Conservation (phyloP, 2,888 invertebrate species). For the Hipparchia semele region DNA sequence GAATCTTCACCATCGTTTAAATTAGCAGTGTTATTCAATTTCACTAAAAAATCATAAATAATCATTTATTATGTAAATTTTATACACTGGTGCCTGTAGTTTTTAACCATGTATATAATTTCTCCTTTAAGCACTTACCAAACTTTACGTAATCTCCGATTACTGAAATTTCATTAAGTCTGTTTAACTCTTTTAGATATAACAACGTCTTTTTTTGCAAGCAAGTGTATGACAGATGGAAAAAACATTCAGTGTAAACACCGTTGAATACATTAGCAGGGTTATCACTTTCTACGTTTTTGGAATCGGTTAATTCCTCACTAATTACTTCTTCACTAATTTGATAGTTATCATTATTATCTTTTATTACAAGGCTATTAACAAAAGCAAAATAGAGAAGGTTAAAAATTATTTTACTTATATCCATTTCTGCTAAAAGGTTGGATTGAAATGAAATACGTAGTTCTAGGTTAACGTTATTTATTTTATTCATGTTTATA, state of each 20-base stretch:
- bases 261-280: conserved; percentile 72
- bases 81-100: too few species aligned
- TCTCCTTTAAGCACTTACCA: conserved; percentile 58
- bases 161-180: conserved; percentile 79
- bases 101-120: not conserved
- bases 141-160: conserved; percentile 82
- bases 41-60: conserved; percentile 51
- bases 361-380: conserved; percentile 46
- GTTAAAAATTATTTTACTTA: conserved; percentile 48
- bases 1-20: conserved; percentile 40
- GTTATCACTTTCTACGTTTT: conserved; percentile 39
- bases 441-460: conserved; percentile 60
- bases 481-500: conserved; percentile 69
- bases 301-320: conserved; percentile 38
- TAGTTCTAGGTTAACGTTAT: conserved; percentile 54
- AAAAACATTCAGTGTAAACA: conserved; percentile 81
- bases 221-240: conserved; percentile 82
- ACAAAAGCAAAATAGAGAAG: conserved; percentile 44
- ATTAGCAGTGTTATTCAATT: conserved; percentile 52
- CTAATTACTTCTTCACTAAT: conserved; percentile 40
- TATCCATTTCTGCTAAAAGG: conserved; percentile 52
- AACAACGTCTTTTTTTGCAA: conserved; percentile 81
- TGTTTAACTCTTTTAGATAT: conserved; percentile 81
- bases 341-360: conserved; percentile 34
- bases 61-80: not conserved